Base-by-base conservation (phyloP, 2,888 invertebrate genomes). In the Lobophora halterata region DNA sequence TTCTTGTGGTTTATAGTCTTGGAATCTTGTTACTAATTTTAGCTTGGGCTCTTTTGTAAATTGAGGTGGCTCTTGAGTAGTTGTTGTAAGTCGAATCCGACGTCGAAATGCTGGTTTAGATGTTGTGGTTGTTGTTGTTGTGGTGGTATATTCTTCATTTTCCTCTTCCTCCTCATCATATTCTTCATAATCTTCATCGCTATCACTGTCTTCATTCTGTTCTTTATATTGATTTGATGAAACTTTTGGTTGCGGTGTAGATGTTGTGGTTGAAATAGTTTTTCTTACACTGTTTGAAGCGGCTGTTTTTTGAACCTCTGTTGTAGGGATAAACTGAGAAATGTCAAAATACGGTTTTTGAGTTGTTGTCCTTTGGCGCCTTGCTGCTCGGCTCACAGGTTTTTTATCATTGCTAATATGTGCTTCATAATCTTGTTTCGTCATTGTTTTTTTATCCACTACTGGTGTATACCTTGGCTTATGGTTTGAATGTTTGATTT, bases 381-480 rank as follows among this genome's bases (percentile, higher is more conserved):
- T 36, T 48, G 40, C 26, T 29, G 32, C 10, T 26, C 16, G 44
- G 13, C 23, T 48, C 24, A 49, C 46, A 38, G 25, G 40, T 32
- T 29, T 25, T 34, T 14, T 39, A 16, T 43, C 33, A 23, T 47
- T 51, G 16, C 55, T 61, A 5, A 55, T 55, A 36, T 63, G 67
- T 6, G 52, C 31, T 53, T 71, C 67, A 38, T 79, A 82, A 31
- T 78, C 81, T 44, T 72, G 65, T 13, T 65, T 8, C 9, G 82
- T 68, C 55, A 83, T 72, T 0, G 76, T 50, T 51, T 64, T 75
- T 49, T 65, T 78, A 36, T 77, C 74, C 61, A 71, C 66, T 4
- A 79, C 72, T 5, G 82, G 77, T 12, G 71, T 69, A 33, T 85
- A 79, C 36, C 65, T 56, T 9, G 58, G 5, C 52, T 82, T 86